Evolutionary conservation across 2,797 vertebrate species (phyloP).

Genomic region (Bradypodion pumilum): DNA sequence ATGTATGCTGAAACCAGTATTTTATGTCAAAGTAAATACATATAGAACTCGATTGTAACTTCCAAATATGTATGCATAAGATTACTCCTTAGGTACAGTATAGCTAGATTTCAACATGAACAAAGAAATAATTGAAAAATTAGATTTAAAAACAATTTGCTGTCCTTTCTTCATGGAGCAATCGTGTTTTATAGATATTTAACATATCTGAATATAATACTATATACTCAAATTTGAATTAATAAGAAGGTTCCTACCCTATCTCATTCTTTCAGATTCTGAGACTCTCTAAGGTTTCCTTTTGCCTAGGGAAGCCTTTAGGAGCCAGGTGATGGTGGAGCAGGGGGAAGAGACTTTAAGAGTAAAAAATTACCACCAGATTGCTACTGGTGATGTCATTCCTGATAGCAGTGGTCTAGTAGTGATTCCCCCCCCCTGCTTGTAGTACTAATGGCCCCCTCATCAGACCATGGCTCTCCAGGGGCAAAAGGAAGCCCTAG

Average conservation of each 20-base stretch:
- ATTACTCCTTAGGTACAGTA: conserved; percentile 15
- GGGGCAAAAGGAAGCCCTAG: no score
- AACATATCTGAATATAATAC: conserved; percentile 45
- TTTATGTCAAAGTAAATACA: neutral
- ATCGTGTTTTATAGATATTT: neutral
- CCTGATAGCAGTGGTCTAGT: no score
- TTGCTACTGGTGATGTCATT: neutral
- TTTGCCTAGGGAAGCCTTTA: no score
- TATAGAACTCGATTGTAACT: neutral
- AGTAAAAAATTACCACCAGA: neutral
- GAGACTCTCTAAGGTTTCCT: no score
- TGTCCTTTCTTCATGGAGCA: neutral
- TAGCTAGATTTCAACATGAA: neutral
- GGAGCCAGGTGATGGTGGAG: no score
- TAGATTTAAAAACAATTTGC: neutral
- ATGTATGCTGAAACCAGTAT: neutral
- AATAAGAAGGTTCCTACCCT: conserved; percentile 32
- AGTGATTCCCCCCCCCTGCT: no score
- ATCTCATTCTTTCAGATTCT: conserved; percentile 42
- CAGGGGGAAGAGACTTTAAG: neutral
- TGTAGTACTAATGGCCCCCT: no score
- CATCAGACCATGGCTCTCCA: no score
- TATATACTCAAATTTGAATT: neutral
- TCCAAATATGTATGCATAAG: neutral
- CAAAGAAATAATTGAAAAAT: conserved; percentile 1